phyloP scores from a whole-genome alignment of 2,888 invertebrate genomes.

The Agrotis ipsilon region DNA sequence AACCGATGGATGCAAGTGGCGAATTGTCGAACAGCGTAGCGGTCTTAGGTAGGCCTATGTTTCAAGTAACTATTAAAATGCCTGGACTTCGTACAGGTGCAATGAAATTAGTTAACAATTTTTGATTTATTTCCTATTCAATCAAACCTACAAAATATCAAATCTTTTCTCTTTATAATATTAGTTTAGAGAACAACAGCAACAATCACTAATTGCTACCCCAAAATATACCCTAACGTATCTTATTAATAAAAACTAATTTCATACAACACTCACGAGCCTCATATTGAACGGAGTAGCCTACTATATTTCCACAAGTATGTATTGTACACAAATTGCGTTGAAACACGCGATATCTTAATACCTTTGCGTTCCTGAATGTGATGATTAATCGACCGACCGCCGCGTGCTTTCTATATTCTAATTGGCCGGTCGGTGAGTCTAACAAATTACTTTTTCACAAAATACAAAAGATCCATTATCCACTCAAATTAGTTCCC shows the following conservation, averaged over 20 bases:
- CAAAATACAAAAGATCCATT: slow-evolving; percentile 88
- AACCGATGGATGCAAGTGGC: too few species aligned
- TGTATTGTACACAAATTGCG: slow-evolving; percentile 53
- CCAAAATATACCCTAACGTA: not conserved
- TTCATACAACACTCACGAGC: slow-evolving; percentile 21
- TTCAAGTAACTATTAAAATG: not conserved
- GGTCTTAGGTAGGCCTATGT: too few species aligned
- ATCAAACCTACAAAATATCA: too few species aligned
- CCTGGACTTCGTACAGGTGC: too few species aligned
- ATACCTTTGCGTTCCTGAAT: slow-evolving; percentile 62
- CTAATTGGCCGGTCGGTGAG: slow-evolving; percentile 79
- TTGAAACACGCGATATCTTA: slow-evolving; percentile 69
- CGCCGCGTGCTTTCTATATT: slow-evolving; percentile 77
- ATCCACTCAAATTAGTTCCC: slow-evolving; percentile 89
- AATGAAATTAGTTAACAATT: too few species aligned
- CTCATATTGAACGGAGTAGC: slow-evolving; percentile 29
- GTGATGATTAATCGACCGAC: slow-evolving; percentile 81
- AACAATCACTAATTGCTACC: not conserved
- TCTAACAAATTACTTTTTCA: slow-evolving; percentile 87
- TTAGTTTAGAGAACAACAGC: too few species aligned
- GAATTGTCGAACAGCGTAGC: too few species aligned
- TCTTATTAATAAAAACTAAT: slow-evolving; percentile 14
- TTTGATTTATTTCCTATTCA: too few species aligned
- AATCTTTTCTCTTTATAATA: too few species aligned
- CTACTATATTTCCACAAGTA: slow-evolving; percentile 37